These are phyloP conservation scores for Anthophora plumipes DNA, from an alignment of 2,888 invertebrate species.

Conservation along the genomic window DNA sequence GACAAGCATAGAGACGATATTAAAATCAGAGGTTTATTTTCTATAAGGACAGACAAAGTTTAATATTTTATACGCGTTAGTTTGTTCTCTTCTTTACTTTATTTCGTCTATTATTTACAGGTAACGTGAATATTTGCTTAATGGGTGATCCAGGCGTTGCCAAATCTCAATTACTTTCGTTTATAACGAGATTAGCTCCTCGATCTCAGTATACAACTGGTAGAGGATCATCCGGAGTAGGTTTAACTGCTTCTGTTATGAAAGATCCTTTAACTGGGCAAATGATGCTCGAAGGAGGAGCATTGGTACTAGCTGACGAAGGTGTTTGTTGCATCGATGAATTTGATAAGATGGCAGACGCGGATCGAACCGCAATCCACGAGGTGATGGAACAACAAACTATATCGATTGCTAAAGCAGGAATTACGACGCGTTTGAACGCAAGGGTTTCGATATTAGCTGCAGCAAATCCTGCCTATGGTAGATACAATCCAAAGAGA, in stretches of 20 bases:
- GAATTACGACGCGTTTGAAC: conserved; percentile 99
- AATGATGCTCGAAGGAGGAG: conserved; percentile 98
- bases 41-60: background rate
- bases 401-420: conserved; percentile 99
- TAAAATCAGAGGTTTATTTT: conserved; percentile 92
- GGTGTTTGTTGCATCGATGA: conserved; percentile 99
- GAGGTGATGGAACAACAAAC: conserved; percentile 99
- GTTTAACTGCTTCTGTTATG: conserved; percentile 98
- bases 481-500: conserved; percentile 97
- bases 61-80: background rate
- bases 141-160: conserved; percentile 99
- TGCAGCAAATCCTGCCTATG: conserved; percentile 99
- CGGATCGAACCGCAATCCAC: conserved; percentile 97
- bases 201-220: conserved; percentile 98
- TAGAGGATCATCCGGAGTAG: conserved; percentile 98
- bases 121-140: conserved; percentile 98
- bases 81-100: background rate
- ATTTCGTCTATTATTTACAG: conserved; percentile 78
- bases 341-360: conserved; percentile 99
- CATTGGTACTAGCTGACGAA: conserved; percentile 97
- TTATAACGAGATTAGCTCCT: conserved; percentile 96
- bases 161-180: conserved; percentile 97
- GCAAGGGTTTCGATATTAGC: conserved; percentile 98
- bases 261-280: conserved; percentile 99
- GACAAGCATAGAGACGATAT: conserved; percentile 96